Conservation (phyloP, 2,797 vertebrate genomes). For the Knipowitschia caucasica region DNA sequence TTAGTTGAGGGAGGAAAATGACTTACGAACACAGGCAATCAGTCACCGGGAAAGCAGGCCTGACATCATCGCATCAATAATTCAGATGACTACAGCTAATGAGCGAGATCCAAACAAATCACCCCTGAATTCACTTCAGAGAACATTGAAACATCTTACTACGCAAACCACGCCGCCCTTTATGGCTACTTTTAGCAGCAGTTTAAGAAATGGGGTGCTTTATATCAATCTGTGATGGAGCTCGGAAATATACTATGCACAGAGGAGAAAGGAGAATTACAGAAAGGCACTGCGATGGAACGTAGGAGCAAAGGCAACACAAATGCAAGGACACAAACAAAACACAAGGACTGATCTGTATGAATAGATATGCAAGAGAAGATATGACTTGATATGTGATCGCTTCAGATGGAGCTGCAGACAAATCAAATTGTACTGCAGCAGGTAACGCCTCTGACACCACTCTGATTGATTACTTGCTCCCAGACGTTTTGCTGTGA, state of each 20-base stretch:
- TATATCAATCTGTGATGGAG: conserved; percentile 33
- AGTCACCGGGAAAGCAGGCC: conserved; percentile 57
- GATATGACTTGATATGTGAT: conserved; percentile 4
- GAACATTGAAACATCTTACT: conserved; percentile 47
- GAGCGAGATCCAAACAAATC: conserved; percentile 67
- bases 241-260: conserved; percentile 27
- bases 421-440: conserved; percentile 6
- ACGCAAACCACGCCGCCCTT: conserved; percentile 35
- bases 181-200: conserved; percentile 33
- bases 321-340: not conserved
- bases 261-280: conserved; percentile 7
- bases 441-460: conserved; percentile 8
- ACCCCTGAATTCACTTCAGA: conserved; percentile 53
- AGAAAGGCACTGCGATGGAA: not conserved
- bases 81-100: conserved; percentile 69
- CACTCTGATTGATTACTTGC: conserved; percentile 7
- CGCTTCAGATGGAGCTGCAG: not conserved
- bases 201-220: conserved; percentile 19
- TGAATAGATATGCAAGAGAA: conserved; percentile 2
- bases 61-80: conserved; percentile 66
- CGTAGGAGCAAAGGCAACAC: not conserved
- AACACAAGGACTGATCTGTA: not conserved
- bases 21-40: conserved; percentile 56
- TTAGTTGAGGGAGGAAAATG: conserved; percentile 48
- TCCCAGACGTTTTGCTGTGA: conserved; percentile 10